These are phyloP conservation scores for Urocynchramus pylzowi DNA, from an alignment of 2,113 vertebrate species.

Conservation along the genomic window DNA sequence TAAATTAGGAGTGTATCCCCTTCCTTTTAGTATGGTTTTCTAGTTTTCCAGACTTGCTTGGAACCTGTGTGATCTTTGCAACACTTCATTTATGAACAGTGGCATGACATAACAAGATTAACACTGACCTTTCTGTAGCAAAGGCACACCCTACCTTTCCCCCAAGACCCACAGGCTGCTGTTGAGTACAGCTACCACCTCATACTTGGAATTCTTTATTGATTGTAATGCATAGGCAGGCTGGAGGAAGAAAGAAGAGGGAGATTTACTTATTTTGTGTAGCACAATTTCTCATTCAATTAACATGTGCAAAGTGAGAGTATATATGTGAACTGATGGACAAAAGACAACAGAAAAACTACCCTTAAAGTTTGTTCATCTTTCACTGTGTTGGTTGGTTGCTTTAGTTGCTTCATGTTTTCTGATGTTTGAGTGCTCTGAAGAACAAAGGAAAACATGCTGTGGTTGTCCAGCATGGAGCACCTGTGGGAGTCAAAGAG, in stretches of 20 bases:
- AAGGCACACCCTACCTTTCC: neutral
- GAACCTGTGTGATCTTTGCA: neutral
- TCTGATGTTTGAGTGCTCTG: neutral
- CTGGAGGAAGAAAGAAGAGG: neutral
- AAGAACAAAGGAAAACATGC: rapidly evolving
- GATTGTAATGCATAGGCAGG: neutral
- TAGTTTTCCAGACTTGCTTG: neutral
- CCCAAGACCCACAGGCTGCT: neutral
- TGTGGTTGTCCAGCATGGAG: neutral
- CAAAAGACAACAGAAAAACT: neutral
- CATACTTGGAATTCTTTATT: neutral
- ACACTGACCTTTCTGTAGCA: neutral
- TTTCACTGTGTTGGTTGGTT: neutral
- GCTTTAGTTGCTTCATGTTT: neutral
- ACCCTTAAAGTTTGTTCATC: neutral
- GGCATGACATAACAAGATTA: neutral
- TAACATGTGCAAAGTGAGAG: neutral
- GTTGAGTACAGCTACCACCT: neutral
- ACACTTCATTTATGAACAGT: neutral
- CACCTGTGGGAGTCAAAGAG: neutral
- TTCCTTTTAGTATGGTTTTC: neutral
- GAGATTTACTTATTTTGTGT: neutral
- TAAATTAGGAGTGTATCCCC: neutral
- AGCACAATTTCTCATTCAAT: neutral
- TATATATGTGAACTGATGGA: neutral